Evolutionary conservation across 2,113 vertebrate genomes (phyloP).

Genomic region (Pavo muticus): DNA sequence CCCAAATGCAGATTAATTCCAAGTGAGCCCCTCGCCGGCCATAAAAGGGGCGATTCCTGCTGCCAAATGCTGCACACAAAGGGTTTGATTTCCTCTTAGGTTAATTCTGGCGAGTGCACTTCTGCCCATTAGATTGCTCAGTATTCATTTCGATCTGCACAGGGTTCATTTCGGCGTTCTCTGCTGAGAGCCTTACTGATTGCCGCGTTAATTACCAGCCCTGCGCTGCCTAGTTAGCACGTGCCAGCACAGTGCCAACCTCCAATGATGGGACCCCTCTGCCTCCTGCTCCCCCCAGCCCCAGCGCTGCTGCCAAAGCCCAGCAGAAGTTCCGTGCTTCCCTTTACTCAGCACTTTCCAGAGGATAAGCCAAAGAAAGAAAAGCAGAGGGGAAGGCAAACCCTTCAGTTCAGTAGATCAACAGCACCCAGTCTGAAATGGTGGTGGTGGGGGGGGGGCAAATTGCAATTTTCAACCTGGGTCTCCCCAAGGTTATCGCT

Average conservation of each 20-base stretch:
- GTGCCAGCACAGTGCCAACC: not conserved
- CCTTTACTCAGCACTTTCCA: conserved; percentile 29
- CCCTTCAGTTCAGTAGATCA: not conserved
- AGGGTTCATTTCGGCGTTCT: conserved; percentile 10
- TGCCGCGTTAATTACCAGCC: conserved; percentile 46
- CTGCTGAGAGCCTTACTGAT: conserved; percentile 53
- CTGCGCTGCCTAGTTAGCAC: not conserved
- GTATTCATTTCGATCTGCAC: conserved; percentile 41
- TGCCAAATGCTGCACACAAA: not conserved
- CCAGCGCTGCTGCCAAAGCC: not conserved
- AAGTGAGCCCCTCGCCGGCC: not conserved
- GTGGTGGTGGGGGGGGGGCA: not conserved
- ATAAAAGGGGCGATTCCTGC: not conserved
- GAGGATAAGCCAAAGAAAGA: not conserved
- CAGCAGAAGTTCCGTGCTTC: not conserved
- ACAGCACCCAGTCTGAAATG: not conserved
- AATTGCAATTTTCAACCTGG: not conserved
- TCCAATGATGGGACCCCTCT: not conserved
- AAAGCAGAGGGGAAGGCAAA: not conserved
- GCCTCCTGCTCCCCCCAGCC: rapidly evolving
- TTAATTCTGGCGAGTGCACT: not conserved
- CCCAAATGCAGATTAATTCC: conserved; percentile 6
- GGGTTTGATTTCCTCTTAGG: conserved; percentile 15
- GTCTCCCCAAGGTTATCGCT: conserved; percentile 21
- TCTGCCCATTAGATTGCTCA: conserved; percentile 2